Base-by-base conservation (phyloP, 2,888 invertebrate genomes). In the Rhagium mordax region DNA sequence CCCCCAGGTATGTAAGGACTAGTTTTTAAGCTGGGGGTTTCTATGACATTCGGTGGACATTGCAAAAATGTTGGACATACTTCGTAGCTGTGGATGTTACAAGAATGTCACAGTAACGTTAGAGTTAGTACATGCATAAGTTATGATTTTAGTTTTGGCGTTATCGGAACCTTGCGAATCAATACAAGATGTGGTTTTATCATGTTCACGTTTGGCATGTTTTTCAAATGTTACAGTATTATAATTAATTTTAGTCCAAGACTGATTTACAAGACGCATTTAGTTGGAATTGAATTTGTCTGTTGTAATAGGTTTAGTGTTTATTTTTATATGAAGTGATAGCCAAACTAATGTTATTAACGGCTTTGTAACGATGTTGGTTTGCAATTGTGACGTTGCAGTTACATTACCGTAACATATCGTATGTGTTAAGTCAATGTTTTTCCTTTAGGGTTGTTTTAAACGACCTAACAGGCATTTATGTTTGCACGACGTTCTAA, bases 1-100 rank as follows among this genome's bases (percentile, higher is more conserved):
- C 91, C 91, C 81, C 91, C 92, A 91, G 92, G 92, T 92, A 91
- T 89, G 90, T 85, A 84, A 81, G 81, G 66, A 60, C 48, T 65
- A 60, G 33, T 15, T 64, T 47, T 65, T 47, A 41, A 49, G 48
- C 64, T 8, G 20, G 47, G 27, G 20, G 57, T 55, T 59, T 33
- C 15, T 10, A 15, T 57, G 15, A 27, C 57, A 29, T 57, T 13
- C 27, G 18, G 10, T 59, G 59, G 59, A 33, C 16, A 13, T 59
- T 33, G 18, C 3, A 33, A 59, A 59, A 59, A 33, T 8, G n/a
- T 27, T 27, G 55, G 33, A 61, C 24, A 29, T 27, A 18, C 53
- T 18, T 53, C 21, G 29, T 29, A 33, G 65, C 13, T 27, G 8
- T 29, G 18, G 49, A 49, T 49, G 27, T 49, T 48, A 24, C 27